phyloP scores from a whole-genome alignment of 2,113 vertebrate genomes.

The Microtus montanus region DNA sequence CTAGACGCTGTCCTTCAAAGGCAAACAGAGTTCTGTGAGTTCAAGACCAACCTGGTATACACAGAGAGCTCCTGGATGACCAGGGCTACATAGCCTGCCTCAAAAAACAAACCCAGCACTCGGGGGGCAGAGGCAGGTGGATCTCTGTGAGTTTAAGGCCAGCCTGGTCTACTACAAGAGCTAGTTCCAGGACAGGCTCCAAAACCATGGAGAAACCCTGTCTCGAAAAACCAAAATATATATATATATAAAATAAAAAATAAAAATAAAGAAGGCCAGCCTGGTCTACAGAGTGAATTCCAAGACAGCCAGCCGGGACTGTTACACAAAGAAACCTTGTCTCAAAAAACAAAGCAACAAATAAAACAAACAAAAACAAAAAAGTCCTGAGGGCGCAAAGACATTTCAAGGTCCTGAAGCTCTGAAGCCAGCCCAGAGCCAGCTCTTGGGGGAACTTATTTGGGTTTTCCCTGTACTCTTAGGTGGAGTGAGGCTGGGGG shows the following conservation, averaged over 20 bases:
- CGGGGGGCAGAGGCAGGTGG: no score
- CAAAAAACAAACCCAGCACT: not conserved
- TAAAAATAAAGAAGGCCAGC: no score
- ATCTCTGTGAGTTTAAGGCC: no score
- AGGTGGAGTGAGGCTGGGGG: not conserved
- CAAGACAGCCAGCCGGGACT: no score
- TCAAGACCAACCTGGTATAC: not conserved
- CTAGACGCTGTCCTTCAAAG: not conserved
- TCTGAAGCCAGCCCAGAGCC: not conserved
- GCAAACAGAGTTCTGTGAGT: not conserved
- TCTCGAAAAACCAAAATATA: no score
- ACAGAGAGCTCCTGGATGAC: not conserved
- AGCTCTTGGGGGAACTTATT: fast-evolving
- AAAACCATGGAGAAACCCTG: no score
- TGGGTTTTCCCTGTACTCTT: not conserved
- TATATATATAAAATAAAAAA: no score
- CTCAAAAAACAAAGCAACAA: no score
- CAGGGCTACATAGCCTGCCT: not conserved
- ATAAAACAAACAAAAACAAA: not conserved
- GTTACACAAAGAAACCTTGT: no score
- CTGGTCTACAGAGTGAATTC: no score
- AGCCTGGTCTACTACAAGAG: no score
- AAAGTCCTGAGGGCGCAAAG: not conserved
- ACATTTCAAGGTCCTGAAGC: fast-evolving
- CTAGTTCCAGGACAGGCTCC: no score